These are phyloP conservation scores for Trypoxylus dichotomus DNA, from an alignment of 1,140 invertebrate species.

Conservation along the genomic window DNA sequence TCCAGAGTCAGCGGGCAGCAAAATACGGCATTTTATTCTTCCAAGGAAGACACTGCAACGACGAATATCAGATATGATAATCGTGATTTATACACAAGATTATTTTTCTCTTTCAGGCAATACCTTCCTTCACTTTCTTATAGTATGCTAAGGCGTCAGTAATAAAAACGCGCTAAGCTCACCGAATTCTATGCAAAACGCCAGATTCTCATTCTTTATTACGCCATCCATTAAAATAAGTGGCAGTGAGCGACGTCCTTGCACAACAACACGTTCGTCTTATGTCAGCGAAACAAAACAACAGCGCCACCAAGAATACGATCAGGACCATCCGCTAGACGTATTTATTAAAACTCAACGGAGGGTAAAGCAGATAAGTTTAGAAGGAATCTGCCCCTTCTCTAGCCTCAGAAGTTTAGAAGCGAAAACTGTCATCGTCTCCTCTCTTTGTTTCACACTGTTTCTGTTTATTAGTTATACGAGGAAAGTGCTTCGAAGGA, in stretches of 20 bases:
- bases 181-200: neutral
- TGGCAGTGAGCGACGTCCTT: neutral
- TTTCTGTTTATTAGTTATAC: neutral
- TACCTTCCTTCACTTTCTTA: neutral
- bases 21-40: too few relatives aligned
- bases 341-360: constrained; percentile 7
- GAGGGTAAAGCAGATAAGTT: neutral
- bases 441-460: neutral
- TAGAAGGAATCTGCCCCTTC: neutral
- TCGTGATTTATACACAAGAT: neutral
- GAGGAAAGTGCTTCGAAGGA: neutral
- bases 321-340: neutral
- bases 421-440: neutral
- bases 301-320: neutral
- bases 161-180: neutral
- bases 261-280: neutral
- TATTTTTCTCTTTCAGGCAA: neutral
- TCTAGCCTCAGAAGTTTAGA: neutral
- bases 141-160: neutral
- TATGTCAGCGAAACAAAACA: constrained; percentile 2
- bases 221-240: neutral
- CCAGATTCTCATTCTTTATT: neutral
- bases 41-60: too few relatives aligned
- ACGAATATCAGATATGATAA: too few relatives aligned
- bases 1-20: too few relatives aligned